Conservation (phyloP, 2,888 invertebrate genomes). For the Scelioninae gen. 1 region DNA sequence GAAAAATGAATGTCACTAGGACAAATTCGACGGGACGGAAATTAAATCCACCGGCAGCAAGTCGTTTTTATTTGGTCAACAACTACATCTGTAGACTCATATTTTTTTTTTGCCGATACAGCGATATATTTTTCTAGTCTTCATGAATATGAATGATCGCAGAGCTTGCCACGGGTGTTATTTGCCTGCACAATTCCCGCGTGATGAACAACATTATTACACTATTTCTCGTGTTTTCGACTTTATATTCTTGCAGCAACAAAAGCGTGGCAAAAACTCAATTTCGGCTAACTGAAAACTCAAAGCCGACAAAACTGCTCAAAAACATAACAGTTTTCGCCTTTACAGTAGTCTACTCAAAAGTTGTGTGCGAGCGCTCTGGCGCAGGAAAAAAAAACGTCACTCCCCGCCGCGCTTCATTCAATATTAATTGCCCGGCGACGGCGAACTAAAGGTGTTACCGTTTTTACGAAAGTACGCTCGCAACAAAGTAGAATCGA, state of each 20-base stretch:
- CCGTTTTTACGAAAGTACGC: conserved; percentile 44
- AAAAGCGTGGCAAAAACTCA: background rate
- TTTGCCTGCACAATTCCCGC: conserved; percentile 9
- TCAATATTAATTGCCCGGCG: conserved; percentile 55
- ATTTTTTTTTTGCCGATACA: conserved; percentile 33
- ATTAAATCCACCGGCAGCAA: conserved; percentile 38
- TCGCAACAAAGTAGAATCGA: conserved; percentile 62
- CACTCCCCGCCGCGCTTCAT: conserved; percentile 25
- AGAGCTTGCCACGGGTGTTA: conserved; percentile 5
- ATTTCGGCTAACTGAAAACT: conserved; percentile 26
- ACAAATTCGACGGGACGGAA: conserved; percentile 51
- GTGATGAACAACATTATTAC: conserved; percentile 44
- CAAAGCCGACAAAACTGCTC: background rate
- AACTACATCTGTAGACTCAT: conserved; percentile 42
- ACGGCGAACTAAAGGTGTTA: conserved; percentile 44
- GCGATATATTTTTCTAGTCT: conserved; percentile 31
- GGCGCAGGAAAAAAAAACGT: conserved; percentile 19
- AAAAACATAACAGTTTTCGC: conserved; percentile 22
- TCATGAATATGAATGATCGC: conserved; percentile 55
- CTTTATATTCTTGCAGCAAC: conserved; percentile 2
- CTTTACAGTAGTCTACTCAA: background rate
- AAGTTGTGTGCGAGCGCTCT: too few relatives aligned
- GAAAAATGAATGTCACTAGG: conserved; percentile 50
- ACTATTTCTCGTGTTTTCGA: conserved; percentile 27
- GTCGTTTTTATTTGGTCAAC: conserved; percentile 43